Percentiles rank a stretch among this genome's conserved stretches.
Evolutionary conservation across 2,888 invertebrate genomes (phyloP).

Genomic region (Rhagonycha fulva): DNA sequence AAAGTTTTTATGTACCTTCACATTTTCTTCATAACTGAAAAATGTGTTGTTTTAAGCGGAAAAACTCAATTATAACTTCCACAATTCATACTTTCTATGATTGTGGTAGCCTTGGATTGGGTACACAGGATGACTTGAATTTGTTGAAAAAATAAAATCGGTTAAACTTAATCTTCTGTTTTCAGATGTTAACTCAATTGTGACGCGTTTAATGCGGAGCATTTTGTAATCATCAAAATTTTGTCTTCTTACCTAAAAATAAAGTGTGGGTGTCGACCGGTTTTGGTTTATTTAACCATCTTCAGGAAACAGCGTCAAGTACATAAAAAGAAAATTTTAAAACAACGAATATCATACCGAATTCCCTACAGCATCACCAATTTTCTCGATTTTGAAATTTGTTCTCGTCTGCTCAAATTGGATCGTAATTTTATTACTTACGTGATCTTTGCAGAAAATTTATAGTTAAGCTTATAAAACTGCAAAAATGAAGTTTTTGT

Average conservation of each 20-base stretch:
- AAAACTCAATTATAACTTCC: background rate
- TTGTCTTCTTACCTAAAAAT: too few relatives aligned
- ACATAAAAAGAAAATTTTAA: too few relatives aligned
- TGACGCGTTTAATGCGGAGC: too few relatives aligned
- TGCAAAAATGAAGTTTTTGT: background rate
- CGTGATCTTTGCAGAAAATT: background rate
- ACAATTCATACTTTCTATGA: background rate
- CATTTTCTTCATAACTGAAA: background rate
- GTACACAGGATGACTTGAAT: background rate
- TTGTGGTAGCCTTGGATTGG: background rate
- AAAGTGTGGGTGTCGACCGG: too few relatives aligned
- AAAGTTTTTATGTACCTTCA: background rate
- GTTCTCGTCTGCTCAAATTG: background rate
- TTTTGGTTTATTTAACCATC: too few relatives aligned
- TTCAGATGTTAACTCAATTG: too few relatives aligned
- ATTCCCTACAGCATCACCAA: background rate
- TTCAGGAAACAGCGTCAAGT: too few relatives aligned
- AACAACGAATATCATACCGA: too few relatives aligned
- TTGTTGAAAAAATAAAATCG: background rate
- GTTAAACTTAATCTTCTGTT: too few relatives aligned
- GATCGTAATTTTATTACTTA: background rate
- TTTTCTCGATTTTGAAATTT: background rate
- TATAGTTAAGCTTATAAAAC: background rate
- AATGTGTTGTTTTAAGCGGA: background rate
- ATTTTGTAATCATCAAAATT: too few relatives aligned